Conservation (phyloP, 2,113 vertebrate genomes). For the Alouatta palliata region DNA sequence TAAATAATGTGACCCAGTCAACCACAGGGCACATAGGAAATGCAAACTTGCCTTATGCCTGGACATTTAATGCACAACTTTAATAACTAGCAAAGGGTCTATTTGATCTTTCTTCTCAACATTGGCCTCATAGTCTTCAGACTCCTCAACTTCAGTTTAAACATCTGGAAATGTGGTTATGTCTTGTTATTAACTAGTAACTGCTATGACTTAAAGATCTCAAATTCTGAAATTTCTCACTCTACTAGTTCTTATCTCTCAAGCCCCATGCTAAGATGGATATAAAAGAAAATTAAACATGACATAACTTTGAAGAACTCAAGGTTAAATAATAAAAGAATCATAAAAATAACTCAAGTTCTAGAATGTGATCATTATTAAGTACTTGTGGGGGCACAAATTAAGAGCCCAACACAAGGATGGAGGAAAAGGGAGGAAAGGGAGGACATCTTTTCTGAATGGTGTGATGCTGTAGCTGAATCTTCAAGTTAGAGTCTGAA, state of each 20-base stretch:
- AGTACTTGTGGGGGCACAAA: accelerated
- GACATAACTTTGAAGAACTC: neutral
- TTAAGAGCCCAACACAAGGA: neutral
- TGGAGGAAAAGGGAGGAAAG: neutral
- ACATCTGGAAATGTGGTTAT: neutral
- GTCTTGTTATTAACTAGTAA: neutral
- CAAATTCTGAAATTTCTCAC: neutral
- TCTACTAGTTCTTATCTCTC: neutral
- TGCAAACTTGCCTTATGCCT: neutral
- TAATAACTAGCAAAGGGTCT: neutral
- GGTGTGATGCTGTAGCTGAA: neutral
- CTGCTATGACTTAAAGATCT: neutral
- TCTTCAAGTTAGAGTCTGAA: neutral
- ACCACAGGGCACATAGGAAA: neutral
- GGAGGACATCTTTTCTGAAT: neutral
- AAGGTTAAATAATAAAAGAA: neutral
- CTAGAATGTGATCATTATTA: neutral
- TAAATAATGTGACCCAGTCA: neutral
- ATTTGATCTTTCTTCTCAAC: neutral
- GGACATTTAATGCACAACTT: neutral
- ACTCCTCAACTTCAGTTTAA: neutral
- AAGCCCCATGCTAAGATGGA: neutral
- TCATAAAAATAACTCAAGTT: neutral
- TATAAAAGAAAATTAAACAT: neutral
- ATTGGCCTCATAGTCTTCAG: neutral